Conservation (phyloP, 2,888 invertebrate species). For the Iselma pallidipennis region DNA sequence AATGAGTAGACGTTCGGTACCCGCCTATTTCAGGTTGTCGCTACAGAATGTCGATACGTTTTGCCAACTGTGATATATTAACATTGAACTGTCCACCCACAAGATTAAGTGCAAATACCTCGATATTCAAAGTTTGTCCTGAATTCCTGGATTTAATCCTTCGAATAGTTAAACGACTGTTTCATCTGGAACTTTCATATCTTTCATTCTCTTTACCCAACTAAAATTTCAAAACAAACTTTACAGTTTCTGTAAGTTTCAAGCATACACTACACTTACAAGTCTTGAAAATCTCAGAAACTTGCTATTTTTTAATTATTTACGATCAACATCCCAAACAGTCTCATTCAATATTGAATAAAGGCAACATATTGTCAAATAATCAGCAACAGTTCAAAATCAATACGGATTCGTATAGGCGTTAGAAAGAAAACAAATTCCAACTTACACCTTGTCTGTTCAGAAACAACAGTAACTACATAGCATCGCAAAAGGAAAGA, state of each 20-base stretch:
- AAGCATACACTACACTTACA: too few relatives aligned
- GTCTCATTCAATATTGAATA: too few relatives aligned
- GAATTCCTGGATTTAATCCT: constrained; percentile 17
- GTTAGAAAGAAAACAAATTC: not conserved
- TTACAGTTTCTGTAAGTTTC: too few relatives aligned
- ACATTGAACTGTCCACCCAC: constrained; percentile 51
- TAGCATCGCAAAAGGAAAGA: not conserved
- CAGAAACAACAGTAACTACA: not conserved
- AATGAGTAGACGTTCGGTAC: constrained; percentile 36
- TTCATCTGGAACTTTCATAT: too few relatives aligned
- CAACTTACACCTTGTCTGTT: not conserved
- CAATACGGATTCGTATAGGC: not conserved
- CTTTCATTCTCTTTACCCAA: too few relatives aligned
- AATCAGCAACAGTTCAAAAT: not conserved
- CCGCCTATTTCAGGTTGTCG: constrained; percentile 40
- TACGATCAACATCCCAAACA: too few relatives aligned
- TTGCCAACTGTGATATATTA: constrained; percentile 50
- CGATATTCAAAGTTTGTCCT: constrained; percentile 37
- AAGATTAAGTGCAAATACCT: constrained; percentile 46
- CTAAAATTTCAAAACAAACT: not conserved
- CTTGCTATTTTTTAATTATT: too few relatives aligned
- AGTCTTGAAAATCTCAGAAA: too few relatives aligned
- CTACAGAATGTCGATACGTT: constrained; percentile 44
- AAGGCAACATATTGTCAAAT: too few relatives aligned
- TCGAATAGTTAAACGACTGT: too few relatives aligned